Evolutionary conservation across 2,888 invertebrate species (phyloP).

Genomic region (Himalopsyche tibetana): DNA sequence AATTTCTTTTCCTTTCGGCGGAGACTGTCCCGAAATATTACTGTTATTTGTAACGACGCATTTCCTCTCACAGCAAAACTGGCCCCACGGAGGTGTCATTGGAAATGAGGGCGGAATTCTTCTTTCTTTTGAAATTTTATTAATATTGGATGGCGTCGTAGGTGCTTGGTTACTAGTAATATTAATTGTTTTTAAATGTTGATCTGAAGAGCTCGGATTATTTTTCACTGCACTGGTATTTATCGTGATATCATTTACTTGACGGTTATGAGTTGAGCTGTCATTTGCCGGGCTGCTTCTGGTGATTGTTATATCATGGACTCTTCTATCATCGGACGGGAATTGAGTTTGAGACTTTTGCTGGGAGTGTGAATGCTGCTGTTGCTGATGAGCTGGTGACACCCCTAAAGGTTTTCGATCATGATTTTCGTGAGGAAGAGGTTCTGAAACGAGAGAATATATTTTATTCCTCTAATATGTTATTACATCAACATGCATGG

Average conservation of each 20-base stretch:
- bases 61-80: constrained; percentile 65
- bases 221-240: background rate
- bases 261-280: background rate
- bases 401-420: background rate
- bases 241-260: constrained; percentile 12
- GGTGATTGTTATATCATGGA: background rate
- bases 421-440: background rate
- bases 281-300: background rate
- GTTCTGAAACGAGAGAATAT: background rate
- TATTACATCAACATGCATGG: too few relatives aligned
- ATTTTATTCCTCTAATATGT: too few relatives aligned
- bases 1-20: constrained; percentile 59
- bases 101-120: constrained; percentile 57
- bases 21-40: constrained; percentile 49
- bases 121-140: constrained; percentile 60
- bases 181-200: constrained; percentile 20
- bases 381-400: background rate
- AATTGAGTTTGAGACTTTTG: constrained; percentile 20
- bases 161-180: constrained; percentile 7
- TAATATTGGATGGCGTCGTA: background rate
- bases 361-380: background rate
- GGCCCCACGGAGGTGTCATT: constrained; percentile 66
- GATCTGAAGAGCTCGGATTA: background rate
- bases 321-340: background rate
- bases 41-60: constrained; percentile 59